Evolutionary conservation across 1,140 invertebrate species (phyloP).

Genomic region (Phenacoccus solenopsis): DNA sequence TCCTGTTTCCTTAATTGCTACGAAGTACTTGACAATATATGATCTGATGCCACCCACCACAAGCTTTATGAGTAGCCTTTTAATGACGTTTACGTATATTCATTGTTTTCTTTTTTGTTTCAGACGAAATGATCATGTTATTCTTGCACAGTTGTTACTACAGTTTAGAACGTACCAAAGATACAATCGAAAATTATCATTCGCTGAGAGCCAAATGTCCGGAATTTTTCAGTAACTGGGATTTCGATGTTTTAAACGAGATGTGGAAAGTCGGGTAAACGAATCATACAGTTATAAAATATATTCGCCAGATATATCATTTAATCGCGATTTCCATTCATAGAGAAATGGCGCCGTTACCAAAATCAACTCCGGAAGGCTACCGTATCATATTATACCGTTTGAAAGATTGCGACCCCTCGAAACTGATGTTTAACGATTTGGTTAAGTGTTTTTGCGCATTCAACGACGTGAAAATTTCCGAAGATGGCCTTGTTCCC

Average conservation of each 20-base stretch:
- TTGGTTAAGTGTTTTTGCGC: conserved; percentile 47
- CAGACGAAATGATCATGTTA: conserved; percentile 28
- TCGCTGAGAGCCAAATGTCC: conserved; percentile 26
- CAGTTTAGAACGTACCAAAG: conserved; percentile 28
- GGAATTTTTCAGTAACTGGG: conserved; percentile 27
- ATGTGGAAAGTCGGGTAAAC: conserved; percentile 32
- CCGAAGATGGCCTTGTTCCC: conserved; percentile 45
- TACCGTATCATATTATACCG: conserved; percentile 45
- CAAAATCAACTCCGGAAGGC: conserved; percentile 43
- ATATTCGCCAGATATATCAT: not conserved
- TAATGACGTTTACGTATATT: too few species aligned
- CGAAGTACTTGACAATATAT: too few species aligned
- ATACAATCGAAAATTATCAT: conserved; percentile 30
- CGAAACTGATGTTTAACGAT: conserved; percentile 45
- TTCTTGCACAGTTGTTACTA: conserved; percentile 31
- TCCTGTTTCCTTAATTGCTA: too few species aligned
- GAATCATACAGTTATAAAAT: not conserved
- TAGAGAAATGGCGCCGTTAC: conserved; percentile 32
- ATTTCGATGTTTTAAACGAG: conserved; percentile 17
- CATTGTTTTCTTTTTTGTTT: conserved; percentile 22
- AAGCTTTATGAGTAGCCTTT: too few species aligned
- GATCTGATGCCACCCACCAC: too few species aligned
- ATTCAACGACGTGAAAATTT: conserved; percentile 47
- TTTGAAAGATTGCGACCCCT: conserved; percentile 42
- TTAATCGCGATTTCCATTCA: not conserved